Conservation (phyloP, 2,888 invertebrate genomes). For the Thera obeliscata region DNA sequence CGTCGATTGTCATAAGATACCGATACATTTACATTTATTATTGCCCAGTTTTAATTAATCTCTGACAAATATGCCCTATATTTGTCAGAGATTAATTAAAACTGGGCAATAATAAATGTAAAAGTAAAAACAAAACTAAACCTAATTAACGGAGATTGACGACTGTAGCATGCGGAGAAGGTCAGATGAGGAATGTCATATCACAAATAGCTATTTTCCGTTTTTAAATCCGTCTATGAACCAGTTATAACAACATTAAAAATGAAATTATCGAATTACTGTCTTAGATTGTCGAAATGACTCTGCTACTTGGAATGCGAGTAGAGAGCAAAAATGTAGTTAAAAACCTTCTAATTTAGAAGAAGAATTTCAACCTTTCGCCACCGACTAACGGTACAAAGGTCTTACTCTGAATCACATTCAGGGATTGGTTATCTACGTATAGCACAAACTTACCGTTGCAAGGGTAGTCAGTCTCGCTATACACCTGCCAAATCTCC, state of each 20-base stretch:
- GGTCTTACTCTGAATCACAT: constrained; percentile 58
- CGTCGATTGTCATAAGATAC: not conserved
- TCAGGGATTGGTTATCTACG: constrained; percentile 65
- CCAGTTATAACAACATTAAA: not conserved
- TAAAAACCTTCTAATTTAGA: constrained; percentile 42
- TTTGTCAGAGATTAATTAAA: constrained; percentile 24
- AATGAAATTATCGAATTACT: not conserved
- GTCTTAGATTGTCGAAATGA: not conserved
- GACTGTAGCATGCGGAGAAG: not conserved
- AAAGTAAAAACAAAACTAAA: constrained; percentile 15
- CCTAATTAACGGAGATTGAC: constrained; percentile 14
- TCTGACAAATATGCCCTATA: not conserved
- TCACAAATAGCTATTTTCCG: not conserved
- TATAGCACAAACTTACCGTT: constrained; percentile 64
- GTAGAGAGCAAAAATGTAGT: not conserved
- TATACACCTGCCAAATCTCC: constrained; percentile 65
- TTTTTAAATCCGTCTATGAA: too few relatives aligned
- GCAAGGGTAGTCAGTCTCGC: constrained; percentile 54
- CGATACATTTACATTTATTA: not conserved
- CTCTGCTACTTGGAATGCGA: constrained; percentile 1
- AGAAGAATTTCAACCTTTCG: constrained; percentile 64
- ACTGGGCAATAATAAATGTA: constrained; percentile 23
- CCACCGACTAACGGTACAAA: constrained; percentile 67
- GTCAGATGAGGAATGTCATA: not conserved
- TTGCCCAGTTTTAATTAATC: constrained; percentile 35